A percentile compares a stretch with the other conserved stretches of the same genome.
These are phyloP conservation scores for Kradibia gibbosae DNA, from an alignment of 1,140 invertebrate genomes.

Conservation along the genomic window DNA sequence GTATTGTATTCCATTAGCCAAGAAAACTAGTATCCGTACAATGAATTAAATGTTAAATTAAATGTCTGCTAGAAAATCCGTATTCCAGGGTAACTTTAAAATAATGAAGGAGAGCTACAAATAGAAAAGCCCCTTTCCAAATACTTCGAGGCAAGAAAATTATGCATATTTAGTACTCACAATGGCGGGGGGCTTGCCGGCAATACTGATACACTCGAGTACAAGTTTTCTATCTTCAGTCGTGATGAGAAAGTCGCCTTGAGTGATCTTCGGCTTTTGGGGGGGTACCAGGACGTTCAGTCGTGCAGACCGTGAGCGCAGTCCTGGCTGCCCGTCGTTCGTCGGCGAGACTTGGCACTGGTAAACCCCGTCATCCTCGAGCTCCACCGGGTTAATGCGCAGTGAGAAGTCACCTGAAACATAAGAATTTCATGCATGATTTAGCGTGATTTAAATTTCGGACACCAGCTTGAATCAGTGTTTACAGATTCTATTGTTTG, in stretches of 20 bases:
- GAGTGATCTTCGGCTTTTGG: constrained; percentile 88
- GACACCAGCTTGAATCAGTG: neutral
- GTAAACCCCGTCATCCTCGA: constrained; percentile 93
- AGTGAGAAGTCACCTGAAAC: constrained; percentile 87
- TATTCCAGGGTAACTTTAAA: too few species aligned
- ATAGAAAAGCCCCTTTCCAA: too few species aligned
- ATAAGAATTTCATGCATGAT: constrained; percentile 48
- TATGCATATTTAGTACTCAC: constrained; percentile 72
- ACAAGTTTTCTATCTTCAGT: constrained; percentile 91
- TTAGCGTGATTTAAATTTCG: neutral
- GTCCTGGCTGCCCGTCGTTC: constrained; percentile 82
- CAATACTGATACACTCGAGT: constrained; percentile 90
- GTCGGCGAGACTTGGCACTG: constrained; percentile 89
- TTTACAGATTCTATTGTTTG: neutral
- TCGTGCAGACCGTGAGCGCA: constrained; percentile 86
- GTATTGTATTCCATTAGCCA: too few species aligned
- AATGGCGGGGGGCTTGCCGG: constrained; percentile 93
- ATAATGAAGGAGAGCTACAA: too few species aligned
- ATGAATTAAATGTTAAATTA: too few species aligned
- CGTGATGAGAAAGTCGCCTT: constrained; percentile 86
- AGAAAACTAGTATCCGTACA: too few species aligned
- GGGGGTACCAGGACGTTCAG: constrained; percentile 92
- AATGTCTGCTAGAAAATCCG: too few species aligned
- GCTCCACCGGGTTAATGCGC: constrained; percentile 88
- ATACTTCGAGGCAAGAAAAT: too few species aligned